phyloP scores from a whole-genome alignment of 2,888 invertebrate genomes.

The Gonocerus acuteangulatus region DNA sequence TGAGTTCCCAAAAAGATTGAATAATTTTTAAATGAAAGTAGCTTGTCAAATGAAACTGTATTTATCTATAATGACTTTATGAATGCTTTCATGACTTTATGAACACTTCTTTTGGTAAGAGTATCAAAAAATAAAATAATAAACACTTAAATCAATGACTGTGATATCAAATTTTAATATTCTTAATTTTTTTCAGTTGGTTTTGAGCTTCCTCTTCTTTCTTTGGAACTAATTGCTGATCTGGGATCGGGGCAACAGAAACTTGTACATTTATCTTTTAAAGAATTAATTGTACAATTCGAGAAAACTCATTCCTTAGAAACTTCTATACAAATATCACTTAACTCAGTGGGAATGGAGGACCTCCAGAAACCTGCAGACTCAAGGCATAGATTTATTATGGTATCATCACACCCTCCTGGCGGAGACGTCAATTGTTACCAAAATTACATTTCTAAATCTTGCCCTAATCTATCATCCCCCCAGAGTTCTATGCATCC shows the following conservation, averaged over 20 bases:
- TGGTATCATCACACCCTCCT: slow-evolving; percentile 54
- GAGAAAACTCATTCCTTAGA: slow-evolving; percentile 60
- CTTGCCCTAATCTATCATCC: slow-evolving; percentile 66
- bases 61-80: no score
- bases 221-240: slow-evolving; percentile 67
- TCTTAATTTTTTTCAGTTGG: slow-evolving; percentile 46
- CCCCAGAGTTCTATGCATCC: slow-evolving; percentile 43
- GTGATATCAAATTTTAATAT: no score
- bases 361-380: slow-evolving; percentile 72
- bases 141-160: no score
- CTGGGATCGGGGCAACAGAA: slow-evolving; percentile 61
- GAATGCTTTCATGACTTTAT: no score
- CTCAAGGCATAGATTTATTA: slow-evolving; percentile 75
- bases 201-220: slow-evolving; percentile 67
- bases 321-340: slow-evolving; percentile 67
- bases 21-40: no score
- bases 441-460: slow-evolving; percentile 59
- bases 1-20: no score
- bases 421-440: slow-evolving; percentile 41
- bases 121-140: no score
- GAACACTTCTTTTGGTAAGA: no score
- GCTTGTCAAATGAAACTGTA: no score
- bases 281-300: slow-evolving; percentile 71
- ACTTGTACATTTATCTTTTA: slow-evolving; percentile 75
- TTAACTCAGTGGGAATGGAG: slow-evolving; percentile 83